These are phyloP conservation scores for Margarornis squamiger DNA, from an alignment of 2,797 vertebrate genomes.

Conservation along the genomic window DNA sequence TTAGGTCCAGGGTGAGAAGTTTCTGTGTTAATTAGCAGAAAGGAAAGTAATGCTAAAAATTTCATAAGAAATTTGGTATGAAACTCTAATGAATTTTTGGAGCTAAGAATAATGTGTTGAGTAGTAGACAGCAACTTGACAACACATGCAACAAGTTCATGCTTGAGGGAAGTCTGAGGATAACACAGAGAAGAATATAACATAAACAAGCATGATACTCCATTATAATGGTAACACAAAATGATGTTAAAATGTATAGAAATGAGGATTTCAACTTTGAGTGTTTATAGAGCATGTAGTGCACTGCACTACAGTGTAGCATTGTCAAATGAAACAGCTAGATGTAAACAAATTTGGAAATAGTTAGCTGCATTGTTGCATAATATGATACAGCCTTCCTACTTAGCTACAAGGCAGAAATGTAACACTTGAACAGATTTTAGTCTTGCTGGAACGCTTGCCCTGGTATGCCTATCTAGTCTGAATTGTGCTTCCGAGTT, in stretches of 20 bases:
- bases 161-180: background rate
- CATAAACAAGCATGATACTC: background rate
- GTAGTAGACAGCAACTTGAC: background rate
- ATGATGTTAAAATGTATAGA: background rate
- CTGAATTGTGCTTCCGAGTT: background rate
- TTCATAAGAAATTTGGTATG: background rate
- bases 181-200: background rate
- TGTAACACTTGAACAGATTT: background rate
- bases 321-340: background rate
- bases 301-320: background rate
- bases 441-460: background rate
- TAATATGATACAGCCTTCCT: background rate
- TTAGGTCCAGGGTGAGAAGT: background rate
- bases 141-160: background rate
- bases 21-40: background rate
- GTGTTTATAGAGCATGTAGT: background rate
- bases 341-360: background rate
- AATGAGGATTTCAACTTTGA: background rate
- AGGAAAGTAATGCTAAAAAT: background rate
- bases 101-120: background rate
- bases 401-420: background rate
- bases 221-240: background rate
- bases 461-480: background rate
- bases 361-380: background rate
- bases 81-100: background rate